Conservation (phyloP, 1,140 invertebrate species). For the Nymphalis io region DNA sequence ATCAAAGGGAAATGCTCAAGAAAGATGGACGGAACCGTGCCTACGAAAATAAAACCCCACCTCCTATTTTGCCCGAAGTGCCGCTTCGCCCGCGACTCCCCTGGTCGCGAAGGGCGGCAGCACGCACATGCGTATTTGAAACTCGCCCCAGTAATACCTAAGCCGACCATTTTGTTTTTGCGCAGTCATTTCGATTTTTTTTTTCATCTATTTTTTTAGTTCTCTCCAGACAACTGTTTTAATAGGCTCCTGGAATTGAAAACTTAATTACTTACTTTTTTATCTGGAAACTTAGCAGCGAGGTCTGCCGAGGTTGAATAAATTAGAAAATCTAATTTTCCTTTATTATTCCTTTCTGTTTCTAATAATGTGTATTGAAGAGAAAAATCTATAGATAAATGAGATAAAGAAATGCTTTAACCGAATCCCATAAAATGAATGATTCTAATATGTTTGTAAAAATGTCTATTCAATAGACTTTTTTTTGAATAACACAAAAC, state of each 20-base stretch:
- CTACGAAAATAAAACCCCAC: conserved; percentile 53
- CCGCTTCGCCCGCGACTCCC: conserved; percentile 41
- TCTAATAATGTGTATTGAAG: neutral
- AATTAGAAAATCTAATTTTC: conserved; percentile 30
- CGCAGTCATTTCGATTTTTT: conserved; percentile 60
- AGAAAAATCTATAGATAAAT: too few relatives aligned
- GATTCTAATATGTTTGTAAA: too few relatives aligned
- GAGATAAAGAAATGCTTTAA: too few relatives aligned
- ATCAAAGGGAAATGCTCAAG: conserved; percentile 67
- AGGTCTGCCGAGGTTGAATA: conserved; percentile 22
- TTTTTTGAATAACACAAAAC: too few relatives aligned
- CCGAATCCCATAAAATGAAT: too few relatives aligned
- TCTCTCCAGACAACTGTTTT: conserved; percentile 52
- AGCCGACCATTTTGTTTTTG: conserved; percentile 78
- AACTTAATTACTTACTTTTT: conserved; percentile 47
- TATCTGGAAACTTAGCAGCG: conserved; percentile 21
- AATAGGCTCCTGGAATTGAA: conserved; percentile 48
- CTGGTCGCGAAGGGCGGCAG: conserved; percentile 45
- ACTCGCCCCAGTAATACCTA: conserved; percentile 60
- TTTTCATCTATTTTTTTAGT: conserved; percentile 52
- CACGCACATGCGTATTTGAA: conserved; percentile 74
- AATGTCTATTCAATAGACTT: too few relatives aligned
- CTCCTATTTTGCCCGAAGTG: conserved; percentile 47
- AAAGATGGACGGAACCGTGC: conserved; percentile 56
- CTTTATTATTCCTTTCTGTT: conserved; percentile 6